phyloP scores from a whole-genome alignment of 2,113 vertebrate genomes.

The Caloenas nicobarica region DNA sequence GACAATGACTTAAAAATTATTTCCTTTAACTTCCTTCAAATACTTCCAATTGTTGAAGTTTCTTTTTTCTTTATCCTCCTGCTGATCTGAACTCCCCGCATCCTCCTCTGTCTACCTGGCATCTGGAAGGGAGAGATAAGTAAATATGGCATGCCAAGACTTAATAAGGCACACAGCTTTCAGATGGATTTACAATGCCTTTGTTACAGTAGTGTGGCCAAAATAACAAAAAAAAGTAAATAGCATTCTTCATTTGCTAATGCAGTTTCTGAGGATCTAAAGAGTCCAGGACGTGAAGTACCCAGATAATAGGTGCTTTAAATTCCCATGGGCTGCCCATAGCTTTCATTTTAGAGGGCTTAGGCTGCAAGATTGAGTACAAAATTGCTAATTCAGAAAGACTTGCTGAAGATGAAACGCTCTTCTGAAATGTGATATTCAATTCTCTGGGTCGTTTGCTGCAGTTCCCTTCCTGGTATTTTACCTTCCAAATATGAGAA shows the following conservation, averaged over 20 bases:
- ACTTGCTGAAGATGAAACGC: neutral
- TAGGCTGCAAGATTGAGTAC: neutral
- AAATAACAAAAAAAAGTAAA: conserved; percentile 27
- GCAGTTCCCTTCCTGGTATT: neutral
- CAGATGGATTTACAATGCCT: conserved; percentile 43
- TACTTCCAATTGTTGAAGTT: neutral
- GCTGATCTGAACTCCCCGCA: conserved; percentile 21
- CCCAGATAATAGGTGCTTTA: conserved; percentile 45
- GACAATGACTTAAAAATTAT: neutral
- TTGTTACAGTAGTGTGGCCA: conserved; percentile 36
- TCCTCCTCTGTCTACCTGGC: conserved; percentile 37
- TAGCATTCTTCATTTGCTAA: conserved; percentile 47
- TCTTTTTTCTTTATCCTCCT: conserved; percentile 1
- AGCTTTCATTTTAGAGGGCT: conserved; percentile 45
- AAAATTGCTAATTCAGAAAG: conserved; percentile 55
- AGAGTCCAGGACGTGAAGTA: conserved; percentile 16
- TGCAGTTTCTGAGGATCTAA: conserved; percentile 39
- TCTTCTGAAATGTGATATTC: conserved; percentile 27
- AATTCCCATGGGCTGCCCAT: conserved; percentile 25
- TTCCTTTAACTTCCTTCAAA: neutral
- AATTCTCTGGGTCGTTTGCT: neutral
- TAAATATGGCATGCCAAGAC: conserved; percentile 41
- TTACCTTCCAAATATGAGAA: neutral
- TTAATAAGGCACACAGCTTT: conserved; percentile 55
- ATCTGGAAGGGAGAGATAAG: conserved; percentile 66